Evolutionary conservation across 2,888 invertebrate species (phyloP), one percentile per base, ranked within the genome.

Genomic region (Spodoptera picta): DNA sequence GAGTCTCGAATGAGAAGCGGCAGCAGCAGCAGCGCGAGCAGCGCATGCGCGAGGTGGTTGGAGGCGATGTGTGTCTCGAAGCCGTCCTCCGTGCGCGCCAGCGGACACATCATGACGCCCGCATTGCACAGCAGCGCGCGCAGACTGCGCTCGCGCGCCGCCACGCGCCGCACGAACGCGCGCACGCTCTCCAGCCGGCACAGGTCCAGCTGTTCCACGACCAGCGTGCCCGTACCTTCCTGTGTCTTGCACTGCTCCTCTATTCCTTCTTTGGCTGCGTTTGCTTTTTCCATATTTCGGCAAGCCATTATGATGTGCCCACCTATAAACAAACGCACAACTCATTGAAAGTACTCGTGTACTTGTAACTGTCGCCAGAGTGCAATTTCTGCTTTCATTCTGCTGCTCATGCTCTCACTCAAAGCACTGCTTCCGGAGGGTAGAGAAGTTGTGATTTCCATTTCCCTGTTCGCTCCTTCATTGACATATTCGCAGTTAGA

Each of bases 41-140:
- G 84, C 63, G 96, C 96, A 72, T 96, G 96, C 0, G 95, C 96
- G 65, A 96, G 90, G 87, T 97, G 96, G 84, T 97, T 97, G 0
- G 96, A 95, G 11, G 96, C 96, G 11, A 97, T 89, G 67, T 97
- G 97, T 57, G 92, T 92, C 86, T 97, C 97, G 75, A 96, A 95
- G 0, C 96, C 96, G 77, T 97, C 97, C 51, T 94, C 95, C 0
- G 97, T 96, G 56, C 91, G 89, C 0, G 94, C 90, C 58, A 94
- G 90, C 0, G 96, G 96, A 56, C 96, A 96, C 86, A 95, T 94
- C 96, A 97, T 96, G 0, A 97, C 74, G 14, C 78, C 78, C 0
- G 78, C 78, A 42, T 78, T 78, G 59, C 78, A 78, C 23, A 78
- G 60, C n/a, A 78, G 52, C 9, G 43, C 52, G 5, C 51, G 14